Percentiles rank a stretch among this genome's conserved stretches.
Conservation (phyloP, 2,888 invertebrate genomes). For the Drosophila hawaiiensis region DNA sequence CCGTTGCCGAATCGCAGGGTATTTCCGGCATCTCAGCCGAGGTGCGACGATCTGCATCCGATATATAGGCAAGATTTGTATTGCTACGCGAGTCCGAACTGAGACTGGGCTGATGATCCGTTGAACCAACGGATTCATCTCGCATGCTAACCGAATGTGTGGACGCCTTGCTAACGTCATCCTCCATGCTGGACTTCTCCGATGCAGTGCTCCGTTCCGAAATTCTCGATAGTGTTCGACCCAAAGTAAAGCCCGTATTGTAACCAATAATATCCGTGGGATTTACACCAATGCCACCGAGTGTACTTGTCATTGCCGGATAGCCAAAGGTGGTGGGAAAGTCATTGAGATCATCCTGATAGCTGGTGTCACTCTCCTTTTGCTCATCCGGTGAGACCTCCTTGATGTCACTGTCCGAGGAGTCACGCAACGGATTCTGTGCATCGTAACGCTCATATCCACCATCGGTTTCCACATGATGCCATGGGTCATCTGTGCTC, state of each 20-base stretch:
- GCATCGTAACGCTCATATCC: conserved; percentile 87
- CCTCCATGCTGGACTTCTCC: conserved; percentile 94
- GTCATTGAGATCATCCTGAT: conserved; percentile 91
- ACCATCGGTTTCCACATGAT: conserved; percentile 90
- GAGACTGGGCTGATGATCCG: conserved; percentile 93
- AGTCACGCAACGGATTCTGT: conserved; percentile 82
- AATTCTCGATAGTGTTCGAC: conserved; percentile 93
- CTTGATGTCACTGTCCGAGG: conserved; percentile 85
- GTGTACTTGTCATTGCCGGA: conserved; percentile 87
- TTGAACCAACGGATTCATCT: conserved; percentile 93
- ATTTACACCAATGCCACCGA: conserved; percentile 86
- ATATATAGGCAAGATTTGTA: conserved; percentile 90
- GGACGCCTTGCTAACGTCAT: conserved; percentile 94
- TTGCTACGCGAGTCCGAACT: conserved; percentile 94
- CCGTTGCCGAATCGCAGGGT: conserved; percentile 89
- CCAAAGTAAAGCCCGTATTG: conserved; percentile 90
- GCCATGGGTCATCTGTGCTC: conserved; percentile 93
- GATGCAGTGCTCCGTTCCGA: conserved; percentile 95
- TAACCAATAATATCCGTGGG: conserved; percentile 90
- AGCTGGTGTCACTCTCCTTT: conserved; percentile 88
- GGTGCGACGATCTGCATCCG: conserved; percentile 91
- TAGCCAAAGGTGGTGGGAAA: conserved; percentile 91
- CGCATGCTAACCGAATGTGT: conserved; percentile 93
- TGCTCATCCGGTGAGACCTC: conserved; percentile 87
- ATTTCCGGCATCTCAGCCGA: conserved; percentile 94